These are phyloP conservation scores for Hyphantria cunea DNA, from an alignment of 1,140 invertebrate species.

Conservation along the genomic window DNA sequence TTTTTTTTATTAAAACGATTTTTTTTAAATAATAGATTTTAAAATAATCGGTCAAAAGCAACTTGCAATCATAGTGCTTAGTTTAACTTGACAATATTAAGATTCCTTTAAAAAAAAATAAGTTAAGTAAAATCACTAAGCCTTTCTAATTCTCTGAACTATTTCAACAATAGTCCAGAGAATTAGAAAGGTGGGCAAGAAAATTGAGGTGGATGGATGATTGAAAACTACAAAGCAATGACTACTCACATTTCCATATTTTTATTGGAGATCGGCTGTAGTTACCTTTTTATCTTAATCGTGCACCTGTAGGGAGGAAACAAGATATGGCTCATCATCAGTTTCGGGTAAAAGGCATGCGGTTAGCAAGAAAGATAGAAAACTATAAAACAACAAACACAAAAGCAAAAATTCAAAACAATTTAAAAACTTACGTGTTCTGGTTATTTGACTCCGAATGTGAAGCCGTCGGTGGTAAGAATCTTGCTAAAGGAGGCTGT, in stretches of 20 bases:
- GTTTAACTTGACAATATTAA: too few species aligned
- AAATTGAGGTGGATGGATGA: too few species aligned
- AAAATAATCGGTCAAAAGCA: too few species aligned
- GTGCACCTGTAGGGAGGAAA: constrained; percentile 65
- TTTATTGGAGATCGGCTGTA: constrained; percentile 44
- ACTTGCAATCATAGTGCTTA: too few species aligned
- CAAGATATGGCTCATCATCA: constrained; percentile 42
- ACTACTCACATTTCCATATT: constrained; percentile 48
- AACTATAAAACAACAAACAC: background rate
- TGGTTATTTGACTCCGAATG: constrained; percentile 69
- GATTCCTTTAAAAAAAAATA: too few species aligned
- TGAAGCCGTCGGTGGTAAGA: constrained; percentile 58
- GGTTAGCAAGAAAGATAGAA: constrained; percentile 17
- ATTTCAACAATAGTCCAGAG: too few species aligned
- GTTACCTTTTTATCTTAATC: constrained; percentile 71
- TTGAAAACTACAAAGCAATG: too few species aligned
- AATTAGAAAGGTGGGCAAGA: too few species aligned
- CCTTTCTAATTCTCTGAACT: too few species aligned
- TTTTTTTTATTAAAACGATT: too few species aligned
- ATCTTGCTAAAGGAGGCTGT: constrained; percentile 76
- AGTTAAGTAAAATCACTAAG: too few species aligned
- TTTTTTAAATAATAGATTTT: too few species aligned
- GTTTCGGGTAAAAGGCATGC: constrained; percentile 10
- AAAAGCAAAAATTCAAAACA: background rate
- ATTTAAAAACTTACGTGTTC: constrained; percentile 62